Conservation (phyloP, 2,113 vertebrate species). For the Glareola pratincola region DNA sequence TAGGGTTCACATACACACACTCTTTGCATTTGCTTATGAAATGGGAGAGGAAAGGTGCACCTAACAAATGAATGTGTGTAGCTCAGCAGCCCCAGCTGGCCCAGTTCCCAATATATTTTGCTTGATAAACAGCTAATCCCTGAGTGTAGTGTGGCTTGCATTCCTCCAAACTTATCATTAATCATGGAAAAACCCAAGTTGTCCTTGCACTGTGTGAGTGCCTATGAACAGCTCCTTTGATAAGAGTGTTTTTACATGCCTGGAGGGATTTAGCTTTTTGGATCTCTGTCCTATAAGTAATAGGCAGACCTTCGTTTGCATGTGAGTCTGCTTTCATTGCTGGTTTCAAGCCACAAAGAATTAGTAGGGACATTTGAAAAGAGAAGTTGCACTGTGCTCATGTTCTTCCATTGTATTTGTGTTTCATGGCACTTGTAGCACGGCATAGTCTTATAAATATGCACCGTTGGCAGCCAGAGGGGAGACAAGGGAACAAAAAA, state of each 20-base stretch:
- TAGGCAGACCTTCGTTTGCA: slow-evolving; percentile 15
- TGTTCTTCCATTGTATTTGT: background rate
- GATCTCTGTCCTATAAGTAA: slow-evolving; percentile 24
- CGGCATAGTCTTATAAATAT: background rate
- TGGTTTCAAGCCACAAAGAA: background rate
- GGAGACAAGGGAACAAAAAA: background rate
- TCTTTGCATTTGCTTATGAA: background rate
- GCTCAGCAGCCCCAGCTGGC: slow-evolving; percentile 25
- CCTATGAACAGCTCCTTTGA: slow-evolving; percentile 67
- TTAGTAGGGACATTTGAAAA: background rate
- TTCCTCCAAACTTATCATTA: slow-evolving; percentile 68
- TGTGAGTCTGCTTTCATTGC: slow-evolving; percentile 47
- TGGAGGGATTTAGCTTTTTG: slow-evolving; percentile 67
- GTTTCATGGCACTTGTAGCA: background rate
- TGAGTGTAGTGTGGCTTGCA: slow-evolving; percentile 32
- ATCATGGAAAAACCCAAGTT: slow-evolving; percentile 54
- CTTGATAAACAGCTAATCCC: slow-evolving; percentile 64
- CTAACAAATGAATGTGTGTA: slow-evolving; percentile 44
- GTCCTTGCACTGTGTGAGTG: slow-evolving; percentile 20
- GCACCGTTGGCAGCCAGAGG: background rate
- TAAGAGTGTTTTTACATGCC: slow-evolving; percentile 66
- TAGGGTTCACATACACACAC: background rate
- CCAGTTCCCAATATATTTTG: slow-evolving; percentile 49
- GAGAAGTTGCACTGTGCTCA: background rate
- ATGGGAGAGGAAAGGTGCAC: background rate